Evolutionary conservation across 30 jellyfish, hydroid and myxozoan genomes (phyloP).

Genomic region (Cassiopea andromeda): DNA sequence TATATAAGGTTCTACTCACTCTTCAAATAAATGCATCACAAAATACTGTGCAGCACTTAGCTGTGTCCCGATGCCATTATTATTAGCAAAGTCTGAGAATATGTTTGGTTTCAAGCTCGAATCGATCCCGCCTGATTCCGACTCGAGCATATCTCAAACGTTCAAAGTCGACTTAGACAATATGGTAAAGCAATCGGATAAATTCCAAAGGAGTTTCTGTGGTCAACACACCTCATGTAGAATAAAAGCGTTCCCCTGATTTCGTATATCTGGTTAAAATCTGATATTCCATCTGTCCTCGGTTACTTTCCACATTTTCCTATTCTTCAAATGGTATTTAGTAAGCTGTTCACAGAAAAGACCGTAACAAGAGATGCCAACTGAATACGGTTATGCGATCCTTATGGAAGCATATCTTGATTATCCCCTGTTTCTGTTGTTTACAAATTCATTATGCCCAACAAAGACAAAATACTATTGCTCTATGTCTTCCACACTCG

Average conservation of each 20-base stretch:
- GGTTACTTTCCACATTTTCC: neutral
- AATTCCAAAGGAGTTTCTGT: neutral
- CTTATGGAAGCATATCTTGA: neutral
- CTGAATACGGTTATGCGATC: neutral
- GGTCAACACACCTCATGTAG: neutral
- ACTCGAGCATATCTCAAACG: constrained; percentile 19
- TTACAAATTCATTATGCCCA: neutral
- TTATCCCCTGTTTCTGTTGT: neutral
- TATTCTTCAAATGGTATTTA: neutral
- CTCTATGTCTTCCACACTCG: neutral
- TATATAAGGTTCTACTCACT: constrained; percentile 42
- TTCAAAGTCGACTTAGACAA: neutral
- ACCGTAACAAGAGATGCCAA: too few relatives aligned
- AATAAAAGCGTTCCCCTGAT: neutral
- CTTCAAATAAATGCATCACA: constrained; percentile 86
- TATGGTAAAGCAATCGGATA: neutral
- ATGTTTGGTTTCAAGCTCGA: constrained; percentile 7
- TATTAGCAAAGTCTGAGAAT: constrained; percentile 17
- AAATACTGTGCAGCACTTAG: constrained; percentile 79
- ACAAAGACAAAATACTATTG: neutral
- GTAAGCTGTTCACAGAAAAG: neutral
- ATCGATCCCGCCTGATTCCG: constrained; percentile 29
- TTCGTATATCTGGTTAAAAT: neutral
- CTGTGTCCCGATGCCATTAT: constrained; percentile 63
- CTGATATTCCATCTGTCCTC: neutral